These are phyloP conservation scores for Pegoplata infirma DNA, from an alignment of 2,888 invertebrate species.

Conservation along the genomic window DNA sequence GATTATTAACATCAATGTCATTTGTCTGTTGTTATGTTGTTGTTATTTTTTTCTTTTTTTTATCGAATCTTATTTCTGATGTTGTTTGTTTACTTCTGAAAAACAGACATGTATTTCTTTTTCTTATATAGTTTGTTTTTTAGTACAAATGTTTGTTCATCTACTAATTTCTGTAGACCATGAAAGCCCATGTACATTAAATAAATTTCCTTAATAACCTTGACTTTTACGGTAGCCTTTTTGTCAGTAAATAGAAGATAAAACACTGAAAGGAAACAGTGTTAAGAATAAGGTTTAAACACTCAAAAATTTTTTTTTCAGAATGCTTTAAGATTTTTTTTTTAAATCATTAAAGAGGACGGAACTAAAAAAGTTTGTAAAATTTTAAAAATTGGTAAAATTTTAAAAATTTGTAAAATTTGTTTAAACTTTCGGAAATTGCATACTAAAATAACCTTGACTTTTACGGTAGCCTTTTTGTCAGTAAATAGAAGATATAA, in stretches of 20 bases:
- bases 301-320: too few relatives aligned
- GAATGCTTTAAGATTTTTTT: too few relatives aligned
- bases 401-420: too few relatives aligned
- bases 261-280: conserved; percentile 23
- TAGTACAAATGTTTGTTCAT: conserved; percentile 39
- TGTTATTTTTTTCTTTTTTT: conserved; percentile 35
- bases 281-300: neutral
- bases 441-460: conserved; percentile 56
- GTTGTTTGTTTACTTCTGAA: conserved; percentile 15
- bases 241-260: conserved; percentile 27
- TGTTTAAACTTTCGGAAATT: too few relatives aligned
- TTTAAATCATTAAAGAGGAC: too few relatives aligned
- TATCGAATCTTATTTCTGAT: neutral
- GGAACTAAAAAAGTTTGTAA: too few relatives aligned
- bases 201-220: conserved; percentile 47
- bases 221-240: conserved; percentile 59
- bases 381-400: too few relatives aligned
- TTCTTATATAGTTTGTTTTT: conserved; percentile 17
- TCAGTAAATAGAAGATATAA: conserved; percentile 21
- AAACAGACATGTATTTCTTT: neutral
- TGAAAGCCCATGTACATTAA: conserved; percentile 41
- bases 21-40: conserved; percentile 33
- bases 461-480: conserved; percentile 56
- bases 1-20: conserved; percentile 57
- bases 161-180: conserved; percentile 56